These are phyloP conservation scores for Anastrepha obliqua DNA, from an alignment of 1,140 invertebrate species.

Conservation along the genomic window DNA sequence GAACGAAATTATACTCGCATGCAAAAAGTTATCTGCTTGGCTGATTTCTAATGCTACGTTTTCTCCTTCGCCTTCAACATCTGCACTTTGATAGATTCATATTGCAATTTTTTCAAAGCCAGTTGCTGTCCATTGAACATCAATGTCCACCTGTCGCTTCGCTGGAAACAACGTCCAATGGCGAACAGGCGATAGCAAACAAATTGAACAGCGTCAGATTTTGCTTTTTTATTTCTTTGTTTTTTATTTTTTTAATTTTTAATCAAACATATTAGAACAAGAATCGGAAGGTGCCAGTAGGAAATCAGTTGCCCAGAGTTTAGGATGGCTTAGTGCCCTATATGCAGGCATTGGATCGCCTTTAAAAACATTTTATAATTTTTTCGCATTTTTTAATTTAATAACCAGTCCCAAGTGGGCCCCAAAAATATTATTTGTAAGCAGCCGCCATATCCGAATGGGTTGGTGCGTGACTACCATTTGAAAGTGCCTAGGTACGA, in stretches of 20 bases:
- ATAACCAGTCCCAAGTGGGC: too few species aligned
- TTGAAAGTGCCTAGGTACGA: too few species aligned
- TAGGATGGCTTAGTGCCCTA: too few species aligned
- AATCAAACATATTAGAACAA: neutral
- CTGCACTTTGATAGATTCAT: conserved; percentile 48
- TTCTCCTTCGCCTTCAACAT: neutral
- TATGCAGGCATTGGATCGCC: too few species aligned
- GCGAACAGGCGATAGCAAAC: conserved; percentile 21
- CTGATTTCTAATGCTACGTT: neutral
- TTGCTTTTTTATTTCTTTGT: neutral
- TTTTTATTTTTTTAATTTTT: neutral
- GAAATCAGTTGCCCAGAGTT: too few species aligned
- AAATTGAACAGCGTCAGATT: conserved; percentile 27
- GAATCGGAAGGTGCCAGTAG: neutral
- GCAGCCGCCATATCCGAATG: too few species aligned
- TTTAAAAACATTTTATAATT: too few species aligned
- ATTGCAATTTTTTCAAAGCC: conserved; percentile 27
- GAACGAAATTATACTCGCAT: neutral
- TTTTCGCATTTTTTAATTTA: too few species aligned
- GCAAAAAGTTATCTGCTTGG: conserved; percentile 29
- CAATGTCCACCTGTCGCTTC: conserved; percentile 48
- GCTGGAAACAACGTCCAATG: conserved; percentile 12
- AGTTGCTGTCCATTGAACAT: conserved; percentile 43
- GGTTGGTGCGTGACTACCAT: too few species aligned
- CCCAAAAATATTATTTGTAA: too few species aligned